Evolutionary conservation across 30 jellyfish, hydroid and myxozoan genomes (phyloP).

Genomic region (Sanderia malayensis): DNA sequence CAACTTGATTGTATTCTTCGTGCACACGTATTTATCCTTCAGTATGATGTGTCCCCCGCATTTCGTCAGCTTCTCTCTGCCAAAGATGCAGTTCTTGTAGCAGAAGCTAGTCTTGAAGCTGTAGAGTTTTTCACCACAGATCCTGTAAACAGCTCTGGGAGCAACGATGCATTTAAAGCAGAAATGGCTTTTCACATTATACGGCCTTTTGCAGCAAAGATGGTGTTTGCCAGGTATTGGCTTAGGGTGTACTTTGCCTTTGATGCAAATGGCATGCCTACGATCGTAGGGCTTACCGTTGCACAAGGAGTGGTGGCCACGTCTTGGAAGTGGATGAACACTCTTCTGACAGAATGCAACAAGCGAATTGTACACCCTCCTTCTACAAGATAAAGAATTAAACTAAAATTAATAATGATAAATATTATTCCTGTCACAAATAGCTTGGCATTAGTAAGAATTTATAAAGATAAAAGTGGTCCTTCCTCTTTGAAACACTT

Average conservation of each 20-base stretch:
- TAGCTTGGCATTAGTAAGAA: too few relatives aligned
- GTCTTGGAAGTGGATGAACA: conserved; percentile 7
- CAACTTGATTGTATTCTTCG: neutral
- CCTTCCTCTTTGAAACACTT: too few relatives aligned
- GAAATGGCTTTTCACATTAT: conserved; percentile 6
- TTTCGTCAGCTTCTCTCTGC: neutral
- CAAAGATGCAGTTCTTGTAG: conserved; percentile 1
- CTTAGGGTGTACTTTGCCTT: conserved; percentile 25
- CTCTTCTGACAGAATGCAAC: conserved; percentile 32
- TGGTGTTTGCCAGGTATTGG: conserved; percentile 11
- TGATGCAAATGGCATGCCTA: conserved; percentile 23
- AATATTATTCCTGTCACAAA: too few relatives aligned
- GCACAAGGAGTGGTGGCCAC: conserved; percentile 20
- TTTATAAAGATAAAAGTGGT: too few relatives aligned
- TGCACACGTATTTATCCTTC: neutral
- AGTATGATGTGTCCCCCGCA: neutral
- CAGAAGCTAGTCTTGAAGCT: neutral
- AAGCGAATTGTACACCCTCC: neutral
- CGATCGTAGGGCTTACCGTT: conserved; percentile 17
- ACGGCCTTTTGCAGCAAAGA: conserved; percentile 24
- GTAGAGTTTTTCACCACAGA: conserved; percentile 22
- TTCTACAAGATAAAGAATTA: too few relatives aligned
- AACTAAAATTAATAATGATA: too few relatives aligned
- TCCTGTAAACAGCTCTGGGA: conserved; percentile 9
- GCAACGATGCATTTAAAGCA: conserved; percentile 22